Evolutionary conservation across 2,113 vertebrate genomes (phyloP).

Genomic region (Carlito syrichta): DNA sequence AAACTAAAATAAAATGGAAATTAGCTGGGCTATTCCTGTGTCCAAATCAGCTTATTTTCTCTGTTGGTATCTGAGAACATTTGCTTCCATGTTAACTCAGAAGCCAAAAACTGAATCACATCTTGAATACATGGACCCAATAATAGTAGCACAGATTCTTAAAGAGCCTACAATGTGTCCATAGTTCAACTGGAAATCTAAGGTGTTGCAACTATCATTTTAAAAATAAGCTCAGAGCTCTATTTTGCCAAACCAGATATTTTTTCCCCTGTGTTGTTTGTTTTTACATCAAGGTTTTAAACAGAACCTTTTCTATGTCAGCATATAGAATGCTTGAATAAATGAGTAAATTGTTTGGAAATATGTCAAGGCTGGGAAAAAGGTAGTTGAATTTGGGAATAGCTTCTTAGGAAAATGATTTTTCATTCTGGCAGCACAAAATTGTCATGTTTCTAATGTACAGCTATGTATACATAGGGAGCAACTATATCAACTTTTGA

Average conservation of each 20-base stretch:
- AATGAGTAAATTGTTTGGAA: not conserved
- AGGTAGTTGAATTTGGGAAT: not conserved
- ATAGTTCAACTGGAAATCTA: not conserved
- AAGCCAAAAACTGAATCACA: not conserved
- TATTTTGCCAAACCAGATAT: not conserved
- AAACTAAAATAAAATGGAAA: conserved; percentile 31
- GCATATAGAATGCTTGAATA: not conserved
- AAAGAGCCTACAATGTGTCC: not conserved
- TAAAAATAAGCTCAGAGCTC: not conserved
- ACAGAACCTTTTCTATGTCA: not conserved
- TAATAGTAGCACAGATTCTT: not conserved
- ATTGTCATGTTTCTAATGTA: not conserved
- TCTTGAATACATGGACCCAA: not conserved
- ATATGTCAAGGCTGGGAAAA: not conserved
- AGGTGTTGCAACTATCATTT: not conserved
- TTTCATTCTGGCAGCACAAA: not conserved
- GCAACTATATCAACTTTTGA: not conserved
- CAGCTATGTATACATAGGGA: not conserved
- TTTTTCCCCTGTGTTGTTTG: not conserved
- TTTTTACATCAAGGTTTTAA: not conserved
- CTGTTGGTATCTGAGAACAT: not conserved
- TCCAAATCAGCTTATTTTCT: not conserved
- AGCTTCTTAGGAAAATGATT: not conserved
- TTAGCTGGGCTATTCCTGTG: not conserved
- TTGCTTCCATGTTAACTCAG: not conserved